Conservation (phyloP, 2,113 vertebrate species). For the Tragulus kanchil region DNA sequence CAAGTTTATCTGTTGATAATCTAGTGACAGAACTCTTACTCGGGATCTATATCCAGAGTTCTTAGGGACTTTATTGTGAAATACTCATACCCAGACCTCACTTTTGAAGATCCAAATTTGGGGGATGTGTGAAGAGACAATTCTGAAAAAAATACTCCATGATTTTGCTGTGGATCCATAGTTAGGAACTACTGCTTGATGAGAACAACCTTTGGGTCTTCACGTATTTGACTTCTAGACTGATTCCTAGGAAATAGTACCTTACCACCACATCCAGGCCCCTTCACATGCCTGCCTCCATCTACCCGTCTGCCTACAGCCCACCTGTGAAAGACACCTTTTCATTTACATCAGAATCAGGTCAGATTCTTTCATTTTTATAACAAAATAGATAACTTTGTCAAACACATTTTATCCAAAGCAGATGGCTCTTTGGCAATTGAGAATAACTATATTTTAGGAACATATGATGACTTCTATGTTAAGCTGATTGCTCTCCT, state of each 20-base stretch:
- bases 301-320: not conserved
- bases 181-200: not conserved
- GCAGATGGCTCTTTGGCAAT: not conserved
- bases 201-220: not conserved
- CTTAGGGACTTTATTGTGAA: not conserved
- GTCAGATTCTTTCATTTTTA: not conserved
- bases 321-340: not conserved
- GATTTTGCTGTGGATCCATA: not conserved
- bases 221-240: not conserved
- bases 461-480: not conserved
- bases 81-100: not conserved
- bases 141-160: not conserved
- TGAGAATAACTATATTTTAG: not conserved
- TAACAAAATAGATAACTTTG: conserved; percentile 2
- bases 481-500: not conserved
- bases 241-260: not conserved
- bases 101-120: not conserved
- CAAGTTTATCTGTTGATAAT: not conserved
- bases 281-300: not conserved
- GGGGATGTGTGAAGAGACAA: not conserved
- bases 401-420: not conserved
- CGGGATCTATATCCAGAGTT: not conserved
- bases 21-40: not conserved
- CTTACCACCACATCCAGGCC: not conserved
- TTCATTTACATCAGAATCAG: conserved; percentile 27